Conservation (phyloP, 2,888 invertebrate species). For the Malthinus seriepunctatus region DNA sequence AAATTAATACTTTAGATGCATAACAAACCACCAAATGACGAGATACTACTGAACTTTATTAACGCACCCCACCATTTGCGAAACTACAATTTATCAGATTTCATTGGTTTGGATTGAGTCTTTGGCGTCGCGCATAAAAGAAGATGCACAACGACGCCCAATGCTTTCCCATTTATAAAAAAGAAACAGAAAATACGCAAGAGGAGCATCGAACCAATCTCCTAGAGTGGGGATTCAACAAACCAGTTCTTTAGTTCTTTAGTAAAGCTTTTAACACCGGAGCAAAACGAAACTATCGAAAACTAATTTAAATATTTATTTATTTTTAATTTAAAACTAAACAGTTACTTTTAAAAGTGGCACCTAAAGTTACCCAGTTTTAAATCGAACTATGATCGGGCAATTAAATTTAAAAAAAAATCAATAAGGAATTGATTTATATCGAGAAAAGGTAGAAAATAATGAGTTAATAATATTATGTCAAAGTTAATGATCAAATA, state of each 20-base stretch:
- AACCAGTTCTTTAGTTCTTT: slow-evolving; percentile 7
- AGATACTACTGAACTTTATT: slow-evolving; percentile 10
- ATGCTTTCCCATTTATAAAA: neutral
- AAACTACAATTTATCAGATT: slow-evolving; percentile 20
- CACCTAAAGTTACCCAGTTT: neutral
- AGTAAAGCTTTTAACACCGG: slow-evolving; percentile 2
- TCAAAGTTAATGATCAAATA: neutral
- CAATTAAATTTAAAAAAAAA: no score
- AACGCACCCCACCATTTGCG: slow-evolving; percentile 15
- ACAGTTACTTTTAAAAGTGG: slow-evolving; percentile 1
- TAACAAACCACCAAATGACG: slow-evolving; percentile 23
- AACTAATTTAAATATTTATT: neutral
- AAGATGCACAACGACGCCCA: slow-evolving; percentile 10
- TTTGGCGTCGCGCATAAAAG: slow-evolving; percentile 24
- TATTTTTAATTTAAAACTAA: slow-evolving; percentile 3
- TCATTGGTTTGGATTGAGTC: slow-evolving; percentile 18
- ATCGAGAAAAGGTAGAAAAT: no score
- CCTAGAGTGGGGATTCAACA: slow-evolving; percentile 21
- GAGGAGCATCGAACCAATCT: slow-evolving; percentile 24
- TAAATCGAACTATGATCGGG: no score
- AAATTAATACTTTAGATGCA: slow-evolving; percentile 12
- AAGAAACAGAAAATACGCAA: slow-evolving; percentile 22
- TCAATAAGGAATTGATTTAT: no score
- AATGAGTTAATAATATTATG: no score
- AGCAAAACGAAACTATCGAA: neutral